Percentiles rank a stretch among this genome's conserved stretches.
These are phyloP conservation scores for Callaeas wilsoni DNA, from an alignment of 2,113 vertebrate species.

Conservation along the genomic window DNA sequence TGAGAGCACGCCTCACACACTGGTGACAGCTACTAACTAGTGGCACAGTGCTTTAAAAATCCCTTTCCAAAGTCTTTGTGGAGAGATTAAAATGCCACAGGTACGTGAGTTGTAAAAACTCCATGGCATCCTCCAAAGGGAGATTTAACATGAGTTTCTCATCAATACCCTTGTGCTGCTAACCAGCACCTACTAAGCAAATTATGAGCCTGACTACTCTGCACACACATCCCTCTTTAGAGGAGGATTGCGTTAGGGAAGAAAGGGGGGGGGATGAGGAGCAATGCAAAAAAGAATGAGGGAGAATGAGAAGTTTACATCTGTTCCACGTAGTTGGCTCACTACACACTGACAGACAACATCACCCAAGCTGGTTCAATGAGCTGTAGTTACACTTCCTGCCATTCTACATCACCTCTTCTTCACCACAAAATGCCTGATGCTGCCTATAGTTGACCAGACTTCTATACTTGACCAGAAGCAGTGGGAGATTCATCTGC, in stretches of 20 bases:
- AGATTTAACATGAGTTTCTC: neutral
- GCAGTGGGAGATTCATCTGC: neutral
- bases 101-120: neutral
- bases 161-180: neutral
- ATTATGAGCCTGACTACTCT: neutral
- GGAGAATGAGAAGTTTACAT: neutral
- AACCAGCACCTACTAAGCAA: neutral
- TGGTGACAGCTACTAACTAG: conserved; percentile 45
- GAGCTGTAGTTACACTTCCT: neutral
- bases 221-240: neutral
- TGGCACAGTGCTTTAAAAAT: neutral
- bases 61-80: neutral
- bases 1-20: neutral
- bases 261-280: rapidly evolving
- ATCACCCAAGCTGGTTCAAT: neutral
- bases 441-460: neutral
- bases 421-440: neutral
- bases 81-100: neutral
- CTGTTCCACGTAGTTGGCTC: neutral
- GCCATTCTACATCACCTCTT: neutral
- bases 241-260: neutral
- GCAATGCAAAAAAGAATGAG: neutral
- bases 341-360: neutral
- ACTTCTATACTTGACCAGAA: neutral
- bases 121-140: neutral